Conservation (phyloP, 1,140 invertebrate genomes). For the Lordiphosa clarofinis region DNA sequence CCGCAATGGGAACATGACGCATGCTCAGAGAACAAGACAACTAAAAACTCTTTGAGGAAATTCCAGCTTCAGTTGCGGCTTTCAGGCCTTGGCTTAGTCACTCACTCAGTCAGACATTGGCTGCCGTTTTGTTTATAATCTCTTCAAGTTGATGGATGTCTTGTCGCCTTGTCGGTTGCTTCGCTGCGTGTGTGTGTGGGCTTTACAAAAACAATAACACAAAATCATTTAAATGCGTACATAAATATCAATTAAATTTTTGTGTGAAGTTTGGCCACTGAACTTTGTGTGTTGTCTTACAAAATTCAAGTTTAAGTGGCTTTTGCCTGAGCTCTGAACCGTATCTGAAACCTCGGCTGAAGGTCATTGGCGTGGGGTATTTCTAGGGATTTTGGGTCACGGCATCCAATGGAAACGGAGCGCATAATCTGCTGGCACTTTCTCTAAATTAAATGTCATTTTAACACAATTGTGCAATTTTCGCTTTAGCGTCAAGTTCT, state of each 20-base stretch:
- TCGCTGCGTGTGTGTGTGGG: slow-evolving; percentile 39
- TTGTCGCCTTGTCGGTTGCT: neutral
- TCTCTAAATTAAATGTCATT: slow-evolving; percentile 54
- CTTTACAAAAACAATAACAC: slow-evolving; percentile 6
- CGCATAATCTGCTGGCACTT: slow-evolving; percentile 10
- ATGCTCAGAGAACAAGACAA: slow-evolving; percentile 7
- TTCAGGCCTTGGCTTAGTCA: slow-evolving; percentile 21
- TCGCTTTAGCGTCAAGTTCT: slow-evolving; percentile 20
- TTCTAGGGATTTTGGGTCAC: slow-evolving; percentile 59
- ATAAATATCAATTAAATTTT: slow-evolving; percentile 65
- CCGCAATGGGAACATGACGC: slow-evolving; percentile 14
- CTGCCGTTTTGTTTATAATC: slow-evolving; percentile 33
- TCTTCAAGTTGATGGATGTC: slow-evolving; percentile 42
- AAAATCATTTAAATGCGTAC: slow-evolving; percentile 43
- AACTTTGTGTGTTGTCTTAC: slow-evolving; percentile 43
- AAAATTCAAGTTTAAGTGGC: slow-evolving; percentile 60
- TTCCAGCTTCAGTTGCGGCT: slow-evolving; percentile 11
- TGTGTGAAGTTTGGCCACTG: slow-evolving; percentile 35
- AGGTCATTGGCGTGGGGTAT: slow-evolving; percentile 58
- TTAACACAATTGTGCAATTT: slow-evolving; percentile 55
- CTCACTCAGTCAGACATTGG: slow-evolving; percentile 1
- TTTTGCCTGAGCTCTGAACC: slow-evolving; percentile 45
- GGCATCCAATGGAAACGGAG: slow-evolving; percentile 1
- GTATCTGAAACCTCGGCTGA: slow-evolving; percentile 31
- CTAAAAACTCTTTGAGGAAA: slow-evolving; percentile 10